phyloP scores from a whole-genome alignment of 1,140 invertebrate species.

The Amphibalanus amphitrite region DNA sequence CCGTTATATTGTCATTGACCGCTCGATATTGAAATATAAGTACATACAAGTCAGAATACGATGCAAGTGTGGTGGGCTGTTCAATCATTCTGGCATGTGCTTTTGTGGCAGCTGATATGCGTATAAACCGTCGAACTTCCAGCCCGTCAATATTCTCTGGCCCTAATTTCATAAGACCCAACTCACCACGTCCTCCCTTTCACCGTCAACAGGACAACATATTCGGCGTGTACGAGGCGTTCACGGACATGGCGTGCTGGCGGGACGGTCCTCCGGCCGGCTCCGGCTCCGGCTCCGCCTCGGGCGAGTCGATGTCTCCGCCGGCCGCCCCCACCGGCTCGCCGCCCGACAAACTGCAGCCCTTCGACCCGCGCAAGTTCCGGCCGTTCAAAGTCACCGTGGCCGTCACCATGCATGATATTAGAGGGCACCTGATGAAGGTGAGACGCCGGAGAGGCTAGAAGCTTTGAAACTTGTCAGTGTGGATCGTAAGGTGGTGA shows the following conservation, averaged over 20 bases:
- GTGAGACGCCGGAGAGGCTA: constrained; percentile 21
- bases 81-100: too few species aligned
- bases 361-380: constrained; percentile 65
- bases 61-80: too few species aligned
- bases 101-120: too few species aligned
- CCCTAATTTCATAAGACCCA: too few species aligned
- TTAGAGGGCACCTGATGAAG: constrained; percentile 80
- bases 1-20: too few species aligned
- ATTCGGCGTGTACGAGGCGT: constrained; percentile 83
- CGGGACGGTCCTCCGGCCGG: constrained; percentile 3
- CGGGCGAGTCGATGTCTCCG: background rate
- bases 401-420: constrained; percentile 84
- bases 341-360: constrained; percentile 17
- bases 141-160: too few species aligned
- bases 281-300: background rate
- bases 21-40: too few species aligned
- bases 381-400: constrained; percentile 78
- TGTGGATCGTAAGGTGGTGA: too few species aligned
- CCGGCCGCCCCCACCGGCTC: constrained; percentile 11
- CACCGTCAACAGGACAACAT: constrained; percentile 72
- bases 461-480: too few species aligned
- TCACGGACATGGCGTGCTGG: constrained; percentile 65
- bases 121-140: too few species aligned
- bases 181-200: too few species aligned
- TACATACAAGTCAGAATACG: too few species aligned